Percentiles rank a stretch among this genome's conserved stretches.
phyloP scores from a whole-genome alignment of 2,797 vertebrate genomes.

The Tadarida brasiliensis region DNA sequence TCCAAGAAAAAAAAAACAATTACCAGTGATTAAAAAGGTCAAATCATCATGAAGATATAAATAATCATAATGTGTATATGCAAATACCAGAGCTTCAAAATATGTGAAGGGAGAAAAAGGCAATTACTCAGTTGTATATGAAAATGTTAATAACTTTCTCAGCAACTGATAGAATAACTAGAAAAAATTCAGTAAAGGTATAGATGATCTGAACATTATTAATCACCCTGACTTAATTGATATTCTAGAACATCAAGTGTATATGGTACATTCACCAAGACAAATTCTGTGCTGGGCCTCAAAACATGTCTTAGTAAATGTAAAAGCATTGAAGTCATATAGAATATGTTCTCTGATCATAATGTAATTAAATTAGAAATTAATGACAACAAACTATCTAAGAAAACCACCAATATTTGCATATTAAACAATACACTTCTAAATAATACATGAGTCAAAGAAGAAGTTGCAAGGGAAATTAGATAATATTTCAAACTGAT shows the following conservation, averaged over 20 bases:
- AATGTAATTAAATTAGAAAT: slow-evolving; percentile 9
- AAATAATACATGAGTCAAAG: neutral
- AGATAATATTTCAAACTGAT: neutral
- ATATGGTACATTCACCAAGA: neutral
- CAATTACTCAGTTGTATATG: slow-evolving; percentile 11
- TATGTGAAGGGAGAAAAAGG: neutral
- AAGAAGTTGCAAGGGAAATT: slow-evolving; percentile 26
- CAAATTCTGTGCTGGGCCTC: neutral
- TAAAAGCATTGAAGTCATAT: neutral
- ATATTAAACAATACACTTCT: neutral
- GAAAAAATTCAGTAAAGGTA: neutral
- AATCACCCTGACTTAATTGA: neutral
- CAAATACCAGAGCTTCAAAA: neutral
- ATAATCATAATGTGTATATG: neutral
- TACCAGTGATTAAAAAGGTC: neutral
- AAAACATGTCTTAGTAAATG: neutral
- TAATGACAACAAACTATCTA: neutral
- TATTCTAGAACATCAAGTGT: neutral
- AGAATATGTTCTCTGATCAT: neutral
- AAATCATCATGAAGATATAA: neutral
- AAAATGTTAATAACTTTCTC: neutral
- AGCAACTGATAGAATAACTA: neutral
- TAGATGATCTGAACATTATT: neutral
- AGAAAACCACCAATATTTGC: neutral
- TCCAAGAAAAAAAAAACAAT: slow-evolving; percentile 24